phyloP scores from a whole-genome alignment of 1,140 invertebrate genomes.

The Pseudomyrmex flavicornis region DNA sequence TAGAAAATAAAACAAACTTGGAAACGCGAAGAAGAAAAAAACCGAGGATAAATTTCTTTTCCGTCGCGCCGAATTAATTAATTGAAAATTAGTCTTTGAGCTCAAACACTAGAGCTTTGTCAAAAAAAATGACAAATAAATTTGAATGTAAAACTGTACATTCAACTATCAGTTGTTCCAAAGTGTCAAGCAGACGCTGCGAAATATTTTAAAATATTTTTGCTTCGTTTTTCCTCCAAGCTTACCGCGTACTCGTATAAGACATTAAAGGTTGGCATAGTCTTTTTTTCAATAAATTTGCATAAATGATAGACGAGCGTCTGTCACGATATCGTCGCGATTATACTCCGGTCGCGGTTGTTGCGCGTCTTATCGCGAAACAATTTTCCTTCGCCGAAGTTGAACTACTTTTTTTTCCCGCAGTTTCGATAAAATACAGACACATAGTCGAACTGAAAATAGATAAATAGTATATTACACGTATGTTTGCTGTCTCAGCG shows the following conservation, averaged over 20 bases:
- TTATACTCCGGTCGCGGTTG: not conserved
- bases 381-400: slow-evolving; percentile 5
- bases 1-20: slow-evolving; percentile 32
- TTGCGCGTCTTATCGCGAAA: not conserved
- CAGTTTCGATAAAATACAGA: too few species aligned
- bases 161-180: too few species aligned
- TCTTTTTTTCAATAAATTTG: not conserved
- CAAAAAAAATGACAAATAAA: too few species aligned
- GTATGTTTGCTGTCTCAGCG: not conserved
- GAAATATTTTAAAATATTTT: not conserved
- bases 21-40: slow-evolving; percentile 24
- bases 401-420: too few species aligned
- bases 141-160: too few species aligned
- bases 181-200: too few species aligned
- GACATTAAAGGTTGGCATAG: too few species aligned
- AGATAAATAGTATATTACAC: not conserved
- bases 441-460: too few species aligned
- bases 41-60: slow-evolving; percentile 1
- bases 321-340: not conserved
- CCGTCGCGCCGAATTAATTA: slow-evolving; percentile 5
- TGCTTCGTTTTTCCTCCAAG: not conserved
- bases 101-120: too few species aligned
- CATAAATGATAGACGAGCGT: not conserved
- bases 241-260: too few species aligned
- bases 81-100: not conserved